These are phyloP conservation scores for Sebastes taczanowskii DNA, from an alignment of 2,797 vertebrate species.

Conservation along the genomic window DNA sequence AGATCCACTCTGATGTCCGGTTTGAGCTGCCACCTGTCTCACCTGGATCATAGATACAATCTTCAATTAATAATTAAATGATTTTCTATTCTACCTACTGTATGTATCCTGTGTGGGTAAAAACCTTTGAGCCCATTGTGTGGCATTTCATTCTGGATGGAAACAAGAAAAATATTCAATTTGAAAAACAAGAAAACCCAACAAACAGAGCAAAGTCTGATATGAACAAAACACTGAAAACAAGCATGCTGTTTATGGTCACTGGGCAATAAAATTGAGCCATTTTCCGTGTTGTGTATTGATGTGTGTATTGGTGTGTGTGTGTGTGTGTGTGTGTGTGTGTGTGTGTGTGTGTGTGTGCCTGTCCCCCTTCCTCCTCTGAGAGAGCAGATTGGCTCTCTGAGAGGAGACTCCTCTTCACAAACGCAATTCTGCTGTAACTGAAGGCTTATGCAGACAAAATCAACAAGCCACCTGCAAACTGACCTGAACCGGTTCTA, in stretches of 20 bases:
- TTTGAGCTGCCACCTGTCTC: background rate
- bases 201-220: background rate
- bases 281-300: background rate
- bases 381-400: constrained; percentile 68
- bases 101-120: background rate
- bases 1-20: background rate
- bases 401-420: constrained; percentile 76
- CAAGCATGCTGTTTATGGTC: background rate
- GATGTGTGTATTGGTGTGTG: background rate
- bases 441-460: constrained; percentile 1
- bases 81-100: background rate
- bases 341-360: background rate
- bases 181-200: background rate
- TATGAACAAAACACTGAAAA: background rate
- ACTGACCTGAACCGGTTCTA: constrained; percentile 63
- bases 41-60: background rate
- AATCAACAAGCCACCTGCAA: constrained; percentile 58
- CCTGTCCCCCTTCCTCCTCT: constrained; percentile 33
- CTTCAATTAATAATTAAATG: background rate
- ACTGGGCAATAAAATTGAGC: background rate
- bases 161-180: background rate
- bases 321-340: background rate
- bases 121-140: background rate
- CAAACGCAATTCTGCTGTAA: constrained; percentile 18
- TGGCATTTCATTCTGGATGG: background rate